A percentile compares a stretch with the other conserved stretches of the same genome.
These are phyloP conservation scores for Cygnus buccinator DNA, from an alignment of 2,113 vertebrate genomes.

Conservation along the genomic window DNA sequence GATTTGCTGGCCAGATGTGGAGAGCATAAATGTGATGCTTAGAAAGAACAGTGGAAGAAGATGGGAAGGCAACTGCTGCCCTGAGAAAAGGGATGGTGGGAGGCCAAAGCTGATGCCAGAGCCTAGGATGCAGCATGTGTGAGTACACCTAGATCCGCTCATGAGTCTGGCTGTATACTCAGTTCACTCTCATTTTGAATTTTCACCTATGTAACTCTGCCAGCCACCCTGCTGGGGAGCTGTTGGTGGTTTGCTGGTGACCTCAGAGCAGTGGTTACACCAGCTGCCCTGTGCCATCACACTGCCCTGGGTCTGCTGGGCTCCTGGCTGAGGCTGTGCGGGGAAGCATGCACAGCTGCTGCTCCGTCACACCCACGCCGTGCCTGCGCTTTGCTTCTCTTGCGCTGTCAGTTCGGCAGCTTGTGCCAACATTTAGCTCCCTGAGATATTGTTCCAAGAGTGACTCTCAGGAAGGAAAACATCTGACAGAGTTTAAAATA, in stretches of 20 bases:
- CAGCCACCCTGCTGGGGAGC: not conserved
- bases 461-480: slow-evolving; percentile 43
- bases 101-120: not conserved
- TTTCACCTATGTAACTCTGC: not conserved
- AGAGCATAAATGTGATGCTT: not conserved
- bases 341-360: not conserved
- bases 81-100: not conserved
- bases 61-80: not conserved
- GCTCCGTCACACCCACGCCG: not conserved
- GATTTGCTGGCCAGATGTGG: not conserved
- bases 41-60: not conserved
- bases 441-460: slow-evolving; percentile 4
- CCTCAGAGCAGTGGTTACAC: not conserved
- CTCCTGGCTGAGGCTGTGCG: not conserved
- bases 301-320: not conserved
- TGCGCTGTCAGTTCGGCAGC: not conserved
- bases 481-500: slow-evolving; percentile 33
- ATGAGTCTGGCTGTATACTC: not conserved
- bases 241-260: accelerated
- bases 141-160: not conserved
- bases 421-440: not conserved
- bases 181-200: not conserved
- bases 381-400: not conserved
- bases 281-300: accelerated
- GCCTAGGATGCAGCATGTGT: not conserved